These are phyloP conservation scores for Strix aluco DNA, from an alignment of 2,113 vertebrate species.

Conservation along the genomic window DNA sequence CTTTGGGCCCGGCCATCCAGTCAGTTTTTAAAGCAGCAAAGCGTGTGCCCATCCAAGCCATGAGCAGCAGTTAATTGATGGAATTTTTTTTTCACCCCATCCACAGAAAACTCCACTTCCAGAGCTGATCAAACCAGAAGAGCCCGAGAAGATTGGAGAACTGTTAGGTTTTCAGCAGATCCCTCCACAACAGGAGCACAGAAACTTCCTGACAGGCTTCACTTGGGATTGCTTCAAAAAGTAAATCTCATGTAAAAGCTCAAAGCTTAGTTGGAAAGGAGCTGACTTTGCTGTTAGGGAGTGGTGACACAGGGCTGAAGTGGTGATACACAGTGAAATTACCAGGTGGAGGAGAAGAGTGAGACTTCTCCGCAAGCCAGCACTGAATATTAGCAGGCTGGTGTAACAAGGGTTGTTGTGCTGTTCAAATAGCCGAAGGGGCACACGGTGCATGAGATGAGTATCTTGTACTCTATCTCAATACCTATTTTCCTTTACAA, in stretches of 20 bases:
- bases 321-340: neutral
- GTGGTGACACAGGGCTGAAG: neutral
- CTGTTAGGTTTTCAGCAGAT: neutral
- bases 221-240: neutral
- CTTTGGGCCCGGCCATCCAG: no score
- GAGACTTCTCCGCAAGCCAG: neutral
- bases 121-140: neutral
- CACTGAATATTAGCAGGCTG: neutral
- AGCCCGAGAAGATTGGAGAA: neutral
- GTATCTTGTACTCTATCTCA: neutral
- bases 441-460: neutral
- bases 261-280: neutral
- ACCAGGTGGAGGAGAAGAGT: neutral
- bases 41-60: no score
- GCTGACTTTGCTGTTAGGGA: neutral
- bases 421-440: neutral
- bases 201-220: neutral
- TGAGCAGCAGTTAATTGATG: neutral
- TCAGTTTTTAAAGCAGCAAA: no score
- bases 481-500: neutral
- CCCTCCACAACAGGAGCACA: neutral
- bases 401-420: neutral
- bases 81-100: neutral
- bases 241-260: neutral
- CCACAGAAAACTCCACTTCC: neutral